These are phyloP conservation scores for Neoniphon sammara DNA, from an alignment of 2,797 vertebrate genomes.

Conservation along the genomic window DNA sequence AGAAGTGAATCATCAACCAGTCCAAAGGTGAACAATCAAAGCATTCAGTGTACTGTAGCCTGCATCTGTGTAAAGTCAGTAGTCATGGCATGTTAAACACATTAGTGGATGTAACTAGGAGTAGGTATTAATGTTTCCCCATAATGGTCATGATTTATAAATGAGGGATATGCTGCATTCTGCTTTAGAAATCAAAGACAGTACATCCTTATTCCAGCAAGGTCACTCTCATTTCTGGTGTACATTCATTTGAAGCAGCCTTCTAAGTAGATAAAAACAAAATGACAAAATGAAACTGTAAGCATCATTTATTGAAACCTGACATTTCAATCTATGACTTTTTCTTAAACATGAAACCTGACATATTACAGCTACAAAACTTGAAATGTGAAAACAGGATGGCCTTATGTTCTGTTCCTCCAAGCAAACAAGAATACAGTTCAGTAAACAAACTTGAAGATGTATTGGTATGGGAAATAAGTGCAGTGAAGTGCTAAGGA, in stretches of 20 bases:
- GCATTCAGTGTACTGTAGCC: constrained; percentile 15
- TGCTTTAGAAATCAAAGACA: neutral
- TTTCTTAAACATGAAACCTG: neutral
- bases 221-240: neutral
- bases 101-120: constrained; percentile 25
- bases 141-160: constrained; percentile 3
- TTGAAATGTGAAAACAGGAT: constrained; percentile 5
- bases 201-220: neutral
- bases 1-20: constrained; percentile 14
- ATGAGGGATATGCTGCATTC: neutral
- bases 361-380: neutral
- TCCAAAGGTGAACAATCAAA: constrained; percentile 37
- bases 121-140: neutral
- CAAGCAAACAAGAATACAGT: neutral
- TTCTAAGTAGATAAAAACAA: neutral
- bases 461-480: constrained; percentile 32
- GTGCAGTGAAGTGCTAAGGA: constrained; percentile 23
- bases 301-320: constrained; percentile 5
- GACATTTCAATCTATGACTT: neutral
- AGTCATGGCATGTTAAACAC: neutral
- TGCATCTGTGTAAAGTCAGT: constrained; percentile 23
- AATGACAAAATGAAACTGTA: neutral
- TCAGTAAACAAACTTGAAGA: constrained; percentile 22
- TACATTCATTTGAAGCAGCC: constrained; percentile 14
- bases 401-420: neutral